phyloP scores from a whole-genome alignment of 2,113 vertebrate species.

The Cyphomyrus discorhynchus region DNA sequence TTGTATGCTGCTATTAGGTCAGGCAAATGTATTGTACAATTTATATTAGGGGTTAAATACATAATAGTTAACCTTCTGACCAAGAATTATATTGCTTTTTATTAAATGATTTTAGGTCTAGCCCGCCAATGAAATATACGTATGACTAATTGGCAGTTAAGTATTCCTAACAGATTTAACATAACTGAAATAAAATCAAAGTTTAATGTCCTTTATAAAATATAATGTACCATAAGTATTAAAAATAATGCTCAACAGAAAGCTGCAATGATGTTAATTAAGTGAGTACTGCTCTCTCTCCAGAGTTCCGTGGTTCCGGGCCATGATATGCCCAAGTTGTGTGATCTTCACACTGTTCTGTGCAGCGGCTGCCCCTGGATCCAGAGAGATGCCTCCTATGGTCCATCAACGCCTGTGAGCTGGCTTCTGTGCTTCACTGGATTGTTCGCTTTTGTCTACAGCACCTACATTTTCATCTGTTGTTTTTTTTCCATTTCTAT shows the following conservation, averaged over 20 bases:
- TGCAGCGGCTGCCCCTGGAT: neutral
- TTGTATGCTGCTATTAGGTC: neutral
- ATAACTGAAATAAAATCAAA: neutral
- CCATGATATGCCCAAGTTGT: neutral
- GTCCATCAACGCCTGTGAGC: neutral
- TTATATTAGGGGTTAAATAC: conserved; percentile 14
- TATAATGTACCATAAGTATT: neutral
- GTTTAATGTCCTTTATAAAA: conserved; percentile 4
- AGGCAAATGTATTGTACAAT: conserved; percentile 13
- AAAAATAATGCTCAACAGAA: neutral
- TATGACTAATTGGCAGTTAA: conserved; percentile 6
- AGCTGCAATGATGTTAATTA: neutral
- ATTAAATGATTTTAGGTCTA: conserved; percentile 9
- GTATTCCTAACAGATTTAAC: neutral
- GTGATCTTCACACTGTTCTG: too few relatives aligned
- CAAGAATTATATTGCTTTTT: conserved; percentile 7
- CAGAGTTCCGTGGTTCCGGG: neutral
- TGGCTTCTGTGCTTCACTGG: neutral
- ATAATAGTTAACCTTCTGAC: conserved; percentile 20
- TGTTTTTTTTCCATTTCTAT: neutral
- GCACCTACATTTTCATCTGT: neutral
- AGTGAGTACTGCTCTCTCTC: neutral
- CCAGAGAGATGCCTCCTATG: neutral
- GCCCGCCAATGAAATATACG: neutral
- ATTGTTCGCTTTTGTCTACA: neutral